Percentiles rank a stretch among this genome's conserved stretches.
phyloP scores from a whole-genome alignment of 2,888 invertebrate genomes.

The Mythimna lalbum region DNA sequence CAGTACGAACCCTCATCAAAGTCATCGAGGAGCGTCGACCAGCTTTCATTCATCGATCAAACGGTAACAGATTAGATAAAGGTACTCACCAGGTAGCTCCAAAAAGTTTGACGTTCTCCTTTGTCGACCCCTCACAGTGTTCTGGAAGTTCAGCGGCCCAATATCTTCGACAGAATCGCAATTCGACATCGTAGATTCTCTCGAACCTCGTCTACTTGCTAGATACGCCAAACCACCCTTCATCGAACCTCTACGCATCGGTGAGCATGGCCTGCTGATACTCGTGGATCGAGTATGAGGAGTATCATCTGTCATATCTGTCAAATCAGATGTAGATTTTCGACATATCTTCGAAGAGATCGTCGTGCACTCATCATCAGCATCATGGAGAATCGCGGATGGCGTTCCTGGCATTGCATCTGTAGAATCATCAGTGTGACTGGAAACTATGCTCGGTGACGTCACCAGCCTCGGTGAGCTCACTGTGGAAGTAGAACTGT shows the following conservation, averaged over 20 bases:
- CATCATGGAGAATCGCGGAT: slow-evolving; percentile 82
- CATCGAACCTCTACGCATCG: slow-evolving; percentile 93
- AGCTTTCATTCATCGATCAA: slow-evolving; percentile 30
- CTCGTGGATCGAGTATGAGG: slow-evolving; percentile 92
- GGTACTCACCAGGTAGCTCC: slow-evolving; percentile 94
- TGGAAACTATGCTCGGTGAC: slow-evolving; percentile 88
- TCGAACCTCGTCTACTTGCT: slow-evolving; percentile 96
- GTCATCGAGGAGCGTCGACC: slow-evolving; percentile 20
- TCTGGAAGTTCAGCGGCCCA: slow-evolving; percentile 95
- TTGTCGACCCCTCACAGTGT: slow-evolving; percentile 94
- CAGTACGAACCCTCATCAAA: slow-evolving; percentile 57
- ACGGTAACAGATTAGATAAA: slow-evolving; percentile 30
- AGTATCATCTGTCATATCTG: slow-evolving; percentile 91
- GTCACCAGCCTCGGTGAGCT: slow-evolving; percentile 84
- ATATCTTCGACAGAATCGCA: slow-evolving; percentile 93
- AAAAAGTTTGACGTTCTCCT: slow-evolving; percentile 96
- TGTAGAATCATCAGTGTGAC: slow-evolving; percentile 86
- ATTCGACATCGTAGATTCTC: slow-evolving; percentile 94
- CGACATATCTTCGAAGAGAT: slow-evolving; percentile 90
- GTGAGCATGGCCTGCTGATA: slow-evolving; percentile 92
- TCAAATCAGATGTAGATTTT: slow-evolving; percentile 95
- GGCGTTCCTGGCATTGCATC: slow-evolving; percentile 85
- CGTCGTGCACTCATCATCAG: slow-evolving; percentile 86
- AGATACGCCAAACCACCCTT: slow-evolving; percentile 94
- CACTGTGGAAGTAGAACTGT: slow-evolving; percentile 86